Conservation (phyloP, 2,888 invertebrate species). For the Melikaiella ostensackeni region DNA sequence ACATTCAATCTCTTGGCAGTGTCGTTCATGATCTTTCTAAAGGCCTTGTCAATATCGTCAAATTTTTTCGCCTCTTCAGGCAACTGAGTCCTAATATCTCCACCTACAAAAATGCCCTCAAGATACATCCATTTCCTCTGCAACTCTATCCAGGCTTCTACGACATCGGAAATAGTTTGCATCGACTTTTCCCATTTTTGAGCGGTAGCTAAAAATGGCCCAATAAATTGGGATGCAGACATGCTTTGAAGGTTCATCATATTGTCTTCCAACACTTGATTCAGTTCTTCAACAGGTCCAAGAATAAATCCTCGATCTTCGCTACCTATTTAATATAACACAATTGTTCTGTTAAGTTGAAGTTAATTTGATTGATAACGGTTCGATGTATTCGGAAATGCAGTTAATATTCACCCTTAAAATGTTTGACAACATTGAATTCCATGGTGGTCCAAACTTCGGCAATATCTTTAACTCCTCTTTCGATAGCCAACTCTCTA, state of each 20-base stretch:
- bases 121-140: conserved; percentile 95
- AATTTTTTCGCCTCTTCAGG: conserved; percentile 95
- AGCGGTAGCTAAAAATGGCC: conserved; percentile 90
- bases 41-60: conserved; percentile 90
- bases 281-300: conserved; percentile 90
- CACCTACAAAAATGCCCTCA: conserved; percentile 94
- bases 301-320: conserved; percentile 90
- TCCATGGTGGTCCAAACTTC: conserved; percentile 85
- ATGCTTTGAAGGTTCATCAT: conserved; percentile 94
- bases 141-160: conserved; percentile 91
- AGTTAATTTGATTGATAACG: background rate
- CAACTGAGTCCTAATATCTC: conserved; percentile 91
- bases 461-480: conserved; percentile 89
- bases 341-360: background rate
- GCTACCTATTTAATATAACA: conserved; percentile 74
- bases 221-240: conserved; percentile 93
- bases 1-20: conserved; percentile 89
- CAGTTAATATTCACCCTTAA: conserved; percentile 77
- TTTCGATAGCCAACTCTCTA: conserved; percentile 94
- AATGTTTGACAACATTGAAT: conserved; percentile 84
- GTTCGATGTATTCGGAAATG: background rate
- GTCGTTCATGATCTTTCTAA: conserved; percentile 91
- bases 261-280: conserved; percentile 91
- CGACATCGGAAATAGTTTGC: conserved; percentile 89
- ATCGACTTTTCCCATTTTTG: conserved; percentile 92